Evolutionary conservation across 2,797 vertebrate species (phyloP).

Genomic region (Aplochiton taeniatus): DNA sequence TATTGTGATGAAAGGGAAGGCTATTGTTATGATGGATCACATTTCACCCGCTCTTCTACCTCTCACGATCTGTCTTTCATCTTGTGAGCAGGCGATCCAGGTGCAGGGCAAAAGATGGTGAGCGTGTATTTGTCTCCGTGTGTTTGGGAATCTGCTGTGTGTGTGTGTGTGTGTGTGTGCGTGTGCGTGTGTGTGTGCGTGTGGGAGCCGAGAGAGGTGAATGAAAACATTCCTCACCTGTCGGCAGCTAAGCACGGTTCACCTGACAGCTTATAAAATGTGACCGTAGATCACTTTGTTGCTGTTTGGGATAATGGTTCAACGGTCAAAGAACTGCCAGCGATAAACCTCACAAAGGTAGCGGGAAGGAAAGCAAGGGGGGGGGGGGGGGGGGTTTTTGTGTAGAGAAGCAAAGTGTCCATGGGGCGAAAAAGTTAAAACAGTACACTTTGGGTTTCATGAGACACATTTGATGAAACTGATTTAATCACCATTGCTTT

Average conservation of each 20-base stretch:
- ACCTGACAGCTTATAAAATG: slow-evolving; percentile 66
- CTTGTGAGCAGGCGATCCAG: no score
- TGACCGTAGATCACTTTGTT: slow-evolving; percentile 61
- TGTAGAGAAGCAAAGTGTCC: neutral
- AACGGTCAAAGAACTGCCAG: slow-evolving; percentile 54
- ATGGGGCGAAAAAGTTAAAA: neutral
- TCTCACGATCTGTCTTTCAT: no score
- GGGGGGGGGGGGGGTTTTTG: neutral
- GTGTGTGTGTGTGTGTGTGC: slow-evolving; percentile 8
- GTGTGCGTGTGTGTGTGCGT: slow-evolving; percentile 3
- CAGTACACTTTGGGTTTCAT: no score
- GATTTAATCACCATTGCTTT: no score
- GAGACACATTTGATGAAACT: no score
- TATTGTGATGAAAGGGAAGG: no score
- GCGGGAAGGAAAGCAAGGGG: slow-evolving; percentile 18
- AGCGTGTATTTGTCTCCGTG: neutral
- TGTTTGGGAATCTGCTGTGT: slow-evolving; percentile 5
- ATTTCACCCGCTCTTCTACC: no score
- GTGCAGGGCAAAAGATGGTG: no score
- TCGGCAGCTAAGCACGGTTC: slow-evolving; percentile 51
- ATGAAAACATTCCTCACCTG: slow-evolving; percentile 68
- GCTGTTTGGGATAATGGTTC: slow-evolving; percentile 61
- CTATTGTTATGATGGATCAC: no score
- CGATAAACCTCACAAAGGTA: slow-evolving; percentile 50
- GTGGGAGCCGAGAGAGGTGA: slow-evolving; percentile 37